These are phyloP conservation scores for Hirundo rustica DNA, from an alignment of 2,797 vertebrate species.

Conservation along the genomic window DNA sequence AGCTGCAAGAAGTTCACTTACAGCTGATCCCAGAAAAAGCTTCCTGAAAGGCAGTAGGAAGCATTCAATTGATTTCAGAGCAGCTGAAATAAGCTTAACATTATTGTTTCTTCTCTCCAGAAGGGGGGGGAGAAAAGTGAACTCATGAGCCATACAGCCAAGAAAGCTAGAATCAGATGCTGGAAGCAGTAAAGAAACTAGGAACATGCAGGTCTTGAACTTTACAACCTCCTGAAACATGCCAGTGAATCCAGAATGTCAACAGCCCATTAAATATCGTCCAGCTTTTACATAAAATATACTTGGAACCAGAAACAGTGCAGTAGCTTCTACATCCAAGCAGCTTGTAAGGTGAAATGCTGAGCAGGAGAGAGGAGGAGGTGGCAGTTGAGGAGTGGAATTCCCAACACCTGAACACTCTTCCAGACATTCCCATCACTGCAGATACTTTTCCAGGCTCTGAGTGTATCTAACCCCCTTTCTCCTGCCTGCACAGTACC, in stretches of 20 bases:
- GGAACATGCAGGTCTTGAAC: background rate
- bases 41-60: conserved; percentile 36
- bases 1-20: background rate
- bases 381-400: background rate
- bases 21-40: background rate
- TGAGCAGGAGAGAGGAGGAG: background rate
- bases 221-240: background rate
- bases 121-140: background rate
- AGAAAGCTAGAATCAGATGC: background rate
- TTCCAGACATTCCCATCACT: background rate
- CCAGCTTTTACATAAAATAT: background rate
- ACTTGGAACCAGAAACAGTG: background rate
- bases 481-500: background rate
- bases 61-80: conserved; percentile 23
- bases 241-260: background rate
- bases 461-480: rapidly evolving
- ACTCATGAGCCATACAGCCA: background rate
- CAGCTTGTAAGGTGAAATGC: rapidly evolving
- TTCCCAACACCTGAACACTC: background rate
- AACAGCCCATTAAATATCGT: background rate
- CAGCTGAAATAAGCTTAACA: background rate
- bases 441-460: background rate
- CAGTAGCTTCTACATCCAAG: background rate
- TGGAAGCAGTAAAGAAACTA: background rate
- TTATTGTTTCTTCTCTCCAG: background rate